These are phyloP conservation scores for Drepanosiphum platanoidis DNA, from an alignment of 2,888 invertebrate genomes.

Conservation along the genomic window DNA sequence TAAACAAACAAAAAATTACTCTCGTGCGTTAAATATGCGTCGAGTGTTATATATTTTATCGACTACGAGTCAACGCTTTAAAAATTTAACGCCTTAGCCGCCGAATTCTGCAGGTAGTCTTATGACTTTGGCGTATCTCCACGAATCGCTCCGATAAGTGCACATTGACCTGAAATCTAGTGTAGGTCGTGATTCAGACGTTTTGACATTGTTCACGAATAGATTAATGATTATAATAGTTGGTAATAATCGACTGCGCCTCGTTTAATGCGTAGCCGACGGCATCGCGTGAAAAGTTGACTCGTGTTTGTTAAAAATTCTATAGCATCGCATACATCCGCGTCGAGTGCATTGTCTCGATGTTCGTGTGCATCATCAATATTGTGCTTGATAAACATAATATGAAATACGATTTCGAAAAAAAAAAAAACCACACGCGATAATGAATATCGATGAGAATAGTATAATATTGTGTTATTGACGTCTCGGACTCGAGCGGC, in stretches of 20 bases:
- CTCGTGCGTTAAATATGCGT: too few relatives aligned
- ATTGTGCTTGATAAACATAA: background rate
- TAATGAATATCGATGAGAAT: background rate
- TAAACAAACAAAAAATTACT: too few relatives aligned
- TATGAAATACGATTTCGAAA: background rate
- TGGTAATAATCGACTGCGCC: background rate
- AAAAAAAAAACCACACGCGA: too few relatives aligned
- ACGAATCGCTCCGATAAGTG: background rate
- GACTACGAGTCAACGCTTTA: too few relatives aligned
- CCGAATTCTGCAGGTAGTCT: too few relatives aligned
- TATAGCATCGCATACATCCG: background rate
- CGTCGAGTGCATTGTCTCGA: background rate
- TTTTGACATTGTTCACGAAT: slow-evolving; percentile 23
- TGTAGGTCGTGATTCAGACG: background rate
- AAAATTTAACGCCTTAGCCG: too few relatives aligned
- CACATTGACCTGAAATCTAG: slow-evolving; percentile 1
- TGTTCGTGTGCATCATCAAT: background rate
- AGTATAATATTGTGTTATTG: background rate
- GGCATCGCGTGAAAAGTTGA: background rate
- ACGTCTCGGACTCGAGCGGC: too few relatives aligned
- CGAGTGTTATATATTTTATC: too few relatives aligned
- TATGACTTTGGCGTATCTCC: background rate
- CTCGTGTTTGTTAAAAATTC: background rate
- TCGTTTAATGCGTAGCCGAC: background rate
- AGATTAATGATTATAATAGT: slow-evolving; percentile 8